These are phyloP conservation scores for Phymatocera aterrima DNA, from an alignment of 2,888 invertebrate genomes.

Conservation along the genomic window DNA sequence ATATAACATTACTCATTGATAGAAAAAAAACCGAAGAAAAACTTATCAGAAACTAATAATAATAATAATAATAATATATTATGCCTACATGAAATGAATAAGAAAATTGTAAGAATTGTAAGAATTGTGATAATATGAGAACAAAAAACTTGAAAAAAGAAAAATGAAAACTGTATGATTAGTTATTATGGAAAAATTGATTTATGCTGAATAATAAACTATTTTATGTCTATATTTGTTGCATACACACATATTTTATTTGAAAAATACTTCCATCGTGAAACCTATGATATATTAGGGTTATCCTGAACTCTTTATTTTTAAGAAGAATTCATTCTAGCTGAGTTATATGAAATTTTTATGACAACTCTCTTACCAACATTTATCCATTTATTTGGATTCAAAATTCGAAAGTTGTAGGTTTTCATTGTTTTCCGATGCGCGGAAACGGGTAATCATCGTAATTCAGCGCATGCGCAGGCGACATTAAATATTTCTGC, in stretches of 20 bases:
- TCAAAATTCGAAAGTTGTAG: not conserved
- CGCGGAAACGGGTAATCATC: not conserved
- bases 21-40: no score
- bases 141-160: no score
- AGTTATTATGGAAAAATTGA: not conserved
- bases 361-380: not conserved
- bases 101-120: not conserved
- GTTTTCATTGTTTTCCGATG: not conserved
- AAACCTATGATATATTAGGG: no score
- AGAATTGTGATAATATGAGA: no score
- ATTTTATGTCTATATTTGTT: conserved; percentile 44
- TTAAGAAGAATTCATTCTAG: no score
- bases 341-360: no score
- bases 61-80: not conserved
- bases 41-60: no score
- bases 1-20: no score
- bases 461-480: not conserved
- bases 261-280: no score
- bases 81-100: no score
- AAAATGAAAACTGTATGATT: not conserved
- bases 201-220: conserved; percentile 48
- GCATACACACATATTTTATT: not conserved
- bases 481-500: not conserved
- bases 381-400: not conserved
- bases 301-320: no score